These are phyloP conservation scores for Hemaris fuciformis DNA, from an alignment of 2,888 invertebrate species.

Conservation along the genomic window DNA sequence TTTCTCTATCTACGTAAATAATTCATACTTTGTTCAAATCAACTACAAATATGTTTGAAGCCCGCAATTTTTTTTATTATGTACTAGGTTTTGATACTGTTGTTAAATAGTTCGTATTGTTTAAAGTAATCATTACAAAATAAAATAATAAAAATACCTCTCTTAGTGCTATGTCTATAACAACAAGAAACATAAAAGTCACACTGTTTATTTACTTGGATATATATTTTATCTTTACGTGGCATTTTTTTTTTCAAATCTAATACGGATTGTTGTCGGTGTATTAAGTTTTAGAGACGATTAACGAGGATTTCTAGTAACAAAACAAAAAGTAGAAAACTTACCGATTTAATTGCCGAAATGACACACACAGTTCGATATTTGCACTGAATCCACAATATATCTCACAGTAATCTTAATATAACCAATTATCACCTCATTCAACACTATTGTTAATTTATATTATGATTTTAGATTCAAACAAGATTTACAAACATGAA, in stretches of 20 bases:
- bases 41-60: too few species aligned
- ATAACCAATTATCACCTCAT: background rate
- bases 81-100: too few species aligned
- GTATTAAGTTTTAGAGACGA: background rate
- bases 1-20: too few species aligned
- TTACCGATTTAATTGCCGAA: background rate
- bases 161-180: too few species aligned
- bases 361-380: background rate
- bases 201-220: too few species aligned
- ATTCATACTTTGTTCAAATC: too few species aligned
- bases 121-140: too few species aligned
- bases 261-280: background rate
- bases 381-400: background rate
- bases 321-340: background rate
- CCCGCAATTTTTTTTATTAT: too few species aligned
- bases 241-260: background rate
- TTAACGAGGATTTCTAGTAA: background rate
- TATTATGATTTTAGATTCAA: background rate
- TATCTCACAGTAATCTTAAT: background rate
- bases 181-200: too few species aligned
- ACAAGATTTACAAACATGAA: background rate
- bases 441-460: background rate
- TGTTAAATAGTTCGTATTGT: too few species aligned
- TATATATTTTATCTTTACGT: background rate
- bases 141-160: too few species aligned